Evolutionary conservation across 2,888 invertebrate genomes (phyloP).

Genomic region (Heterodera filipjevi): DNA sequence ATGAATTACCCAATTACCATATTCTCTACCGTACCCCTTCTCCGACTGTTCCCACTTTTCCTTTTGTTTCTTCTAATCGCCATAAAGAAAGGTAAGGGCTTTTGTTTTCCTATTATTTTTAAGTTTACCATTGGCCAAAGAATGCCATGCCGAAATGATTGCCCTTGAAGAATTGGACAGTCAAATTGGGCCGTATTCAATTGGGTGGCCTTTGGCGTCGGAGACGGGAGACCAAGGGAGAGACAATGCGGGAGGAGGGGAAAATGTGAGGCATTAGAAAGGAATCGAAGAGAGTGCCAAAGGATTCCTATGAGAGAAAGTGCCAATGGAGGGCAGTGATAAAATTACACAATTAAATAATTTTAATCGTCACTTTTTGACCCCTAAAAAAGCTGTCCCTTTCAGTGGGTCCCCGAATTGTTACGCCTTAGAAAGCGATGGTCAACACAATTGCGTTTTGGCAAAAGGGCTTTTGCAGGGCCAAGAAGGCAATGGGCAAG

Average conservation of each 20-base stretch:
- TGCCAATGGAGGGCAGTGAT: no score
- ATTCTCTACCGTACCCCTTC: background rate
- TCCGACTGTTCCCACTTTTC: background rate
- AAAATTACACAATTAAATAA: no score
- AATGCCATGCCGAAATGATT: background rate
- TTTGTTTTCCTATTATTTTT: background rate
- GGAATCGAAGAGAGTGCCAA: background rate
- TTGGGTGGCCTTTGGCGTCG: background rate
- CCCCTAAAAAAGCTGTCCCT: background rate
- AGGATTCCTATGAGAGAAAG: no score
- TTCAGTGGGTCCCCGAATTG: slow-evolving; percentile 23
- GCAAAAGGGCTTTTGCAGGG: slow-evolving; percentile 16
- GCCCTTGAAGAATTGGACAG: background rate
- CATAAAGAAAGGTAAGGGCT: background rate
- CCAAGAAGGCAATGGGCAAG: slow-evolving; percentile 22
- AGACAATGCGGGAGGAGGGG: background rate
- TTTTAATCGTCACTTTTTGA: no score
- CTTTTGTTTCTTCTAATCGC: background rate
- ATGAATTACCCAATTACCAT: background rate
- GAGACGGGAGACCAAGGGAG: background rate
- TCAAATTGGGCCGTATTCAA: background rate
- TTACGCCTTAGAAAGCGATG: slow-evolving; percentile 21
- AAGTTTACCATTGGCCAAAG: background rate
- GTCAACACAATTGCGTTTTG: slow-evolving; percentile 29
- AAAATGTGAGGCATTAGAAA: background rate